Conservation (phyloP, 2,888 invertebrate genomes). For the Drosophila monieri region DNA sequence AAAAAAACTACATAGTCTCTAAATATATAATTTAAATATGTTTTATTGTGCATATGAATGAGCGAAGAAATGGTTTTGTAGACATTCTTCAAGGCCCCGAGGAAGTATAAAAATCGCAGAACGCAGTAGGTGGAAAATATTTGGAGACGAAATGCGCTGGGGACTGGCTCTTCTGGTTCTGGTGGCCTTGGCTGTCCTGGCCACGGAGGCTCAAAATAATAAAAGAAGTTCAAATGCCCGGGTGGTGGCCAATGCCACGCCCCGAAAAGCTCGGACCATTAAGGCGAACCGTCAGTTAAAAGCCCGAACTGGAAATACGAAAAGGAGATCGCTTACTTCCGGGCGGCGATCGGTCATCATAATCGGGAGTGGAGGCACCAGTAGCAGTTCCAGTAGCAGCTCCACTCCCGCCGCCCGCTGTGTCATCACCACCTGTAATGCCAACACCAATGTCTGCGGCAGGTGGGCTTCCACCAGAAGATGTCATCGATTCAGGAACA, state of each 20-base stretch:
- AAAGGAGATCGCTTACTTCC: neutral
- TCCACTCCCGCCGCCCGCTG: conserved; percentile 29
- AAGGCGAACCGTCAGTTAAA: neutral
- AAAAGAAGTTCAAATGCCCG: neutral
- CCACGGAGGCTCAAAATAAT: conserved; percentile 34
- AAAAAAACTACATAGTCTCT: neutral
- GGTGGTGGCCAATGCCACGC: neutral
- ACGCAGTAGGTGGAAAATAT: neutral
- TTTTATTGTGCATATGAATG: conserved; percentile 3
- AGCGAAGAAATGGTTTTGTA: conserved; percentile 20
- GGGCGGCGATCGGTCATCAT: neutral
- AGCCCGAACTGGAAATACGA: neutral
- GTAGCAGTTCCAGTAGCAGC: conserved; percentile 9
- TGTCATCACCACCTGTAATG: conserved; percentile 6
- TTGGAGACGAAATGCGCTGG: conserved; percentile 28
- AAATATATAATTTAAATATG: conserved; percentile 7
- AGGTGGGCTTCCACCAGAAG: conserved; percentile 20
- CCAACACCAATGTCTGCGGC: conserved; percentile 27
- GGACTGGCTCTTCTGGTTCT: conserved; percentile 24
- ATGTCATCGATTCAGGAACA: conserved; percentile 28
- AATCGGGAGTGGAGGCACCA: neutral
- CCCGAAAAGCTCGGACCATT: neutral
- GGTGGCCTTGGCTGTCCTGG: conserved; percentile 22
- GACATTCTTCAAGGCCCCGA: conserved; percentile 31
- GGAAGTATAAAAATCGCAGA: conserved; percentile 29